Percentiles rank a stretch among this genome's conserved stretches.
phyloP scores from a whole-genome alignment of 2,113 vertebrate species.

The Ochotona curzoniae region DNA sequence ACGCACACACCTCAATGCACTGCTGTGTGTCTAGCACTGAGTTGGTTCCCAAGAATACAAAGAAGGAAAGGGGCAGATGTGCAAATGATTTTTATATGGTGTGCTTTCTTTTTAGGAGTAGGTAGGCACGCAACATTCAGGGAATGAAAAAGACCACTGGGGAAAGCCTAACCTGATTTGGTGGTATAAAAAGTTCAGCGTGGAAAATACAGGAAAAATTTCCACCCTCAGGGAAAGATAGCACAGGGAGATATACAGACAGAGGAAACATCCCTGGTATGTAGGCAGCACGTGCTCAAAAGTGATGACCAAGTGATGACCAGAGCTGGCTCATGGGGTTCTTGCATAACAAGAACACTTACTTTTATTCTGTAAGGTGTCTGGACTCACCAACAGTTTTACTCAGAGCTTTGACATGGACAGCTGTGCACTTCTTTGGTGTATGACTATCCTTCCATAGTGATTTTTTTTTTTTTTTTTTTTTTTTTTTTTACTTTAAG shows the following conservation, averaged over 20 bases:
- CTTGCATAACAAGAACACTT: not conserved
- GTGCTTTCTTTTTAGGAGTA: not conserved
- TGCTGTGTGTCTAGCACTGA: not conserved
- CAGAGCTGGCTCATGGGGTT: not conserved
- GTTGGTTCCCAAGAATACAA: not conserved
- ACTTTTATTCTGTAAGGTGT: not conserved
- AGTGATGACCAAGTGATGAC: not conserved
- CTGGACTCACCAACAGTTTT: not conserved
- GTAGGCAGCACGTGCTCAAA: not conserved
- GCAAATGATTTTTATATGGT: not conserved
- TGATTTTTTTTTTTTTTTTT: not conserved
- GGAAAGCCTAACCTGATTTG: not conserved
- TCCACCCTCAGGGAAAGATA: not conserved
- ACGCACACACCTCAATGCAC: not conserved
- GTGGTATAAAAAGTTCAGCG: not conserved
- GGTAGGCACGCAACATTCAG: not conserved
- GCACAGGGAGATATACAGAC: not conserved
- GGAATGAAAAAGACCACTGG: not conserved
- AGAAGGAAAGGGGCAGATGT: not conserved
- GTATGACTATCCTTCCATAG: not conserved
- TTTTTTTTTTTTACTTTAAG: not conserved
- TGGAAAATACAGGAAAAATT: not conserved
- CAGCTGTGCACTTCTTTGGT: not conserved
- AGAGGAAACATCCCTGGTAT: not conserved
- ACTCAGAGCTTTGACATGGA: not conserved